These are phyloP conservation scores for Raillietiella orientalis DNA, from an alignment of 2,888 invertebrate genomes.

Conservation along the genomic window DNA sequence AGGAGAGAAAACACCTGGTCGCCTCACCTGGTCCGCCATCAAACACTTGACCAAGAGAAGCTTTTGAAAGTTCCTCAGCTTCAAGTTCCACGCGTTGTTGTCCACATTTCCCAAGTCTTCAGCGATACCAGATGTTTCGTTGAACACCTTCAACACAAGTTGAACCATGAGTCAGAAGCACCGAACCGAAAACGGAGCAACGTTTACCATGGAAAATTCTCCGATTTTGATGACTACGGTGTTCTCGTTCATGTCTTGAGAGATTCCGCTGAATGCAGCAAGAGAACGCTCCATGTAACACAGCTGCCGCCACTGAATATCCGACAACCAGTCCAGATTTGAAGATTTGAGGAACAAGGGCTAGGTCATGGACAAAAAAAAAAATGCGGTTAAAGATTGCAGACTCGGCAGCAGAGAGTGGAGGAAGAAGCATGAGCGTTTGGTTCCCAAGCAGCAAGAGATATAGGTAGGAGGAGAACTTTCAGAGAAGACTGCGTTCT, in stretches of 20 bases:
- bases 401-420: too few species aligned
- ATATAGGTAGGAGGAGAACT: too few species aligned
- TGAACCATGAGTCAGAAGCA: conserved; percentile 1
- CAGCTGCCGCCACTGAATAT: conserved; percentile 30
- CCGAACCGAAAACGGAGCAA: neutral
- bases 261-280: conserved; percentile 12
- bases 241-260: too few species aligned
- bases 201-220: conserved; percentile 1
- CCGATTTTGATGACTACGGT: conserved; percentile 5
- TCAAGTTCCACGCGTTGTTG: conserved; percentile 23
- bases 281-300: conserved; percentile 26
- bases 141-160: conserved; percentile 1
- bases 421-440: too few species aligned
- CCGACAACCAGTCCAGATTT: conserved; percentile 21
- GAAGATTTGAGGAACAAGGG: too few species aligned
- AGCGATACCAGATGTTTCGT: neutral
- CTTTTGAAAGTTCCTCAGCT: conserved; percentile 36
- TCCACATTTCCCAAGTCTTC: conserved; percentile 9
- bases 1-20: too few species aligned
- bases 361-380: conserved; percentile 3
- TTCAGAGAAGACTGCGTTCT: too few species aligned
- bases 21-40: conserved; percentile 31
- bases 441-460: too few species aligned
- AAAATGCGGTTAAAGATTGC: conserved; percentile 11
- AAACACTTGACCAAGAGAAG: conserved; percentile 40